Conservation (phyloP, 2,888 invertebrate species). For the Mesopsocus fuscifrons region DNA sequence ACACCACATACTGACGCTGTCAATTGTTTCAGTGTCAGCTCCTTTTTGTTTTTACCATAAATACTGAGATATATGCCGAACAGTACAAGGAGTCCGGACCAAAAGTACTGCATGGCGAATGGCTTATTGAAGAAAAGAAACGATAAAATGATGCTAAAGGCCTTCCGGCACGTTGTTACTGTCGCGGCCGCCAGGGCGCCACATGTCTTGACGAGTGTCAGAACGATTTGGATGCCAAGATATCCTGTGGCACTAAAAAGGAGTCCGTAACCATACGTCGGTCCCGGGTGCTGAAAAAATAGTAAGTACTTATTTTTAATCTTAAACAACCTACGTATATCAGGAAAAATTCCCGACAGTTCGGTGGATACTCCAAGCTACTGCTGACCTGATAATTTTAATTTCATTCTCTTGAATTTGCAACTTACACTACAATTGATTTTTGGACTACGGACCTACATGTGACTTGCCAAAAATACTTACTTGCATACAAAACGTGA, state of each 20-base stretch:
- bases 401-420: constrained; percentile 8
- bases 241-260: constrained; percentile 81
- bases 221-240: constrained; percentile 80
- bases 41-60: constrained; percentile 46
- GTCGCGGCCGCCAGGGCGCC: constrained; percentile 90
- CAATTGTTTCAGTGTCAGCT: constrained; percentile 1
- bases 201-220: constrained; percentile 70
- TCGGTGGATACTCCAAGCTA: too few species aligned
- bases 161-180: constrained; percentile 78
- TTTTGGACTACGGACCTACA: too few species aligned
- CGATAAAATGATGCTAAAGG: constrained; percentile 78
- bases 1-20: too few species aligned
- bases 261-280: constrained; percentile 69
- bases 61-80: constrained; percentile 88
- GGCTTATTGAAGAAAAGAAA: constrained; percentile 90
- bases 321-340: too few species aligned
- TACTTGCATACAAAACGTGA: constrained; percentile 59
- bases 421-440: too few species aligned
- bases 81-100: constrained; percentile 77
- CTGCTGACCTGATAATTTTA: neutral
- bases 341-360: too few species aligned
- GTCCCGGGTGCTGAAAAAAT: constrained; percentile 39
- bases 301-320: constrained; percentile 19
- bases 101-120: constrained; percentile 78
- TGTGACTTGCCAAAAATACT: too few species aligned